Evolutionary conservation across 1,140 invertebrate species (phyloP).

Genomic region (Drosophila miranda): DNA sequence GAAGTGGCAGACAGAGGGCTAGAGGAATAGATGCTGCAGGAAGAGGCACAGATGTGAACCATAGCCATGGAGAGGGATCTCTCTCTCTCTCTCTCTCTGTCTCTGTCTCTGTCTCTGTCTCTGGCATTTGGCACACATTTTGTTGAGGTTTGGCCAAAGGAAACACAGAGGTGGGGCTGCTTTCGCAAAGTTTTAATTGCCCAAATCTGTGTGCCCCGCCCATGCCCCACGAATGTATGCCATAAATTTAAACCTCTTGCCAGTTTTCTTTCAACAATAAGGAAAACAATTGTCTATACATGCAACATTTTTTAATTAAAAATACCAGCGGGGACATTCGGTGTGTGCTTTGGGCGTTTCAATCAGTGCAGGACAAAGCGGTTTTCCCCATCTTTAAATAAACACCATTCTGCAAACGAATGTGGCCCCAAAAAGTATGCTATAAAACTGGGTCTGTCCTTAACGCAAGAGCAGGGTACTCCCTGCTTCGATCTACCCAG

Average conservation of each 20-base stretch:
- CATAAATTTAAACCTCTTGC: slow-evolving; percentile 14
- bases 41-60: background rate
- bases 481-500: background rate
- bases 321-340: slow-evolving; percentile 51
- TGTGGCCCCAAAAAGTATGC: no score
- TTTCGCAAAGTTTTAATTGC: slow-evolving; percentile 48
- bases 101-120: background rate
- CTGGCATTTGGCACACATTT: slow-evolving; percentile 42
- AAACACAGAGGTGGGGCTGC: background rate
- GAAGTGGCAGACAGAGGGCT: slow-evolving; percentile 2
- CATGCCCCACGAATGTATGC: slow-evolving; percentile 19
- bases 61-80: background rate
- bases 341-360: slow-evolving; percentile 40
- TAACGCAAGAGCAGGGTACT: background rate
- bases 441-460: background rate
- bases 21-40: background rate
- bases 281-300: slow-evolving; percentile 32
- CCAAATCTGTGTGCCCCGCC: slow-evolving; percentile 2
- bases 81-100: no score
- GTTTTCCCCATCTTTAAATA: no score
- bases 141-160: slow-evolving; percentile 5
- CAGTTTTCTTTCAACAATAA: slow-evolving; percentile 22
- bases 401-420: no score
- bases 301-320: slow-evolving; percentile 68
- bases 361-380: slow-evolving; percentile 11